Evolutionary conservation across 1,140 invertebrate species (phyloP).

Genomic region (Lepidurus packardi): DNA sequence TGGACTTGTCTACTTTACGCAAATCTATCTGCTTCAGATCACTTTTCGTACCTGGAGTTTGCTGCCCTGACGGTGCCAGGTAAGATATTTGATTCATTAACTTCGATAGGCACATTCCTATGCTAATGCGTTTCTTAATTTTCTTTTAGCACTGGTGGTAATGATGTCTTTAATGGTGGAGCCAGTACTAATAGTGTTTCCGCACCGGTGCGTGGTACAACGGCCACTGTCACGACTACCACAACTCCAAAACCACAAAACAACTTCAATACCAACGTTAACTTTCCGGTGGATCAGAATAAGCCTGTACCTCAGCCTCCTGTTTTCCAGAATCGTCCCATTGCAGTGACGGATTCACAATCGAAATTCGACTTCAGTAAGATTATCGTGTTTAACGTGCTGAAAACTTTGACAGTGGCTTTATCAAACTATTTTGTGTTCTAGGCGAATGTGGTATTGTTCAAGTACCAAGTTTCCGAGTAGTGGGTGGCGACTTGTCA

Average conservation of each 20-base stretch:
- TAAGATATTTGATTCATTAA: background rate
- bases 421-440: background rate
- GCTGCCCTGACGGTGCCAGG: slow-evolving; percentile 59
- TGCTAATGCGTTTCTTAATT: background rate
- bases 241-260: slow-evolving; percentile 23
- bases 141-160: background rate
- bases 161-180: background rate
- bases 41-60: slow-evolving; percentile 83
- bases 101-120: background rate
- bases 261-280: slow-evolving; percentile 16
- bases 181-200: background rate
- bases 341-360: background rate
- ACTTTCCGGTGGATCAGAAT: background rate
- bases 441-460: slow-evolving; percentile 61
- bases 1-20: slow-evolving; percentile 72
- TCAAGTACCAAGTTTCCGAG: slow-evolving; percentile 71
- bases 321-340: background rate
- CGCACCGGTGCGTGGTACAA: background rate
- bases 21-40: slow-evolving; percentile 88
- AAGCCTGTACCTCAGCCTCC: background rate
- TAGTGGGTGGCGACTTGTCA: slow-evolving; percentile 81
- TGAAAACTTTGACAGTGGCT: background rate
- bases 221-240: slow-evolving; percentile 1
- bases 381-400: background rate
- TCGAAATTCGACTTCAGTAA: slow-evolving; percentile 10